Base-by-base conservation (phyloP, 2,113 vertebrate genomes). In the Dicaeum eximium region DNA sequence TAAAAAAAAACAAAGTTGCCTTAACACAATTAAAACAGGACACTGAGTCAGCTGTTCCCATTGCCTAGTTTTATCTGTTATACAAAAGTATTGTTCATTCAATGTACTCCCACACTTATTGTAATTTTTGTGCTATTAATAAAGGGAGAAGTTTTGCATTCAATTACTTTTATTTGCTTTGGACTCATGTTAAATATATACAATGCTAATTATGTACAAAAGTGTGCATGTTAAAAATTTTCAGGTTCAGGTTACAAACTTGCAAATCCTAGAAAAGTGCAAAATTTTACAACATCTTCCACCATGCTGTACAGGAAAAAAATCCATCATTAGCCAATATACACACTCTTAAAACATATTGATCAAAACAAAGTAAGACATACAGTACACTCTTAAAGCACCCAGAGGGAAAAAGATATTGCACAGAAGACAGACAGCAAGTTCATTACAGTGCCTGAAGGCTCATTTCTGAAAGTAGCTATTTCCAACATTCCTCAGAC, bases 231-330 rank as follows among this genome's bases (percentile, higher is more conserved):
- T 98, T 98, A 98, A 98, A 99, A 98, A 98, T 93, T 93, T 77
- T 97, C 96, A 97, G 93, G 96, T 77, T 97, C 96, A 97, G 93
- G 96, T 98, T 98, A 99, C 98, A 98, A 98, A 99, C 98, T 98
- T 97, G 80, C 97, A 98, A 97, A 98, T 98, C 98, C 98, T 98
- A 98, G 98, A 98, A 98, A 99, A 99, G 99, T 99, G 99, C 99
- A 99, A 99, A 99, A 97, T 97, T 97, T 93, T 98, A 98, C 98
- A 98, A 97, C 92, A 96, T 97, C 86, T 97, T 97, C 60, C 97
- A 98, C 97, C 98, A 98, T 98, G 98, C 98, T 99, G 98, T 99
- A 99, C 98, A 99, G 98, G 98, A 98, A 98, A 98, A 57, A 93
- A 82, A 98, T 98, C 98, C 98, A 98, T 93, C 84, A 97, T 98